phyloP scores from a whole-genome alignment of 2,113 vertebrate species.

The Calonectris borealis region DNA sequence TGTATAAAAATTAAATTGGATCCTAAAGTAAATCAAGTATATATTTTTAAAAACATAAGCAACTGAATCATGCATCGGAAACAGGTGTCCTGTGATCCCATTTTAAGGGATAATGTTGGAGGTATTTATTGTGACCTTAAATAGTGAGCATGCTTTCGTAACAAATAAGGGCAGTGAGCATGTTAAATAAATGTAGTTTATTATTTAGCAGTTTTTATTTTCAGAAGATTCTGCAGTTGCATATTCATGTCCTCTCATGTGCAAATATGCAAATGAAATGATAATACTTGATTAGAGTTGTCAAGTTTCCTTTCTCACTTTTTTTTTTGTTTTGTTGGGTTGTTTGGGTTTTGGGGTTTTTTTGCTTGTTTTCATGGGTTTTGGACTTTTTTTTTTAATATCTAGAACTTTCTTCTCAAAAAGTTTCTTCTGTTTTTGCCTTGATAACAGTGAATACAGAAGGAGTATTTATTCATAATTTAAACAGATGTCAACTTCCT shows the following conservation, averaged over 20 bases:
- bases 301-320: not conserved
- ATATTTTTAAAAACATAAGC: not conserved
- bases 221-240: not conserved
- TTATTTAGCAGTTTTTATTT: not conserved
- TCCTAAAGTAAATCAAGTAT: not conserved
- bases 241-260: not conserved
- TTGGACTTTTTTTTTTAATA: not conserved
- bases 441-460: not conserved
- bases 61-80: not conserved
- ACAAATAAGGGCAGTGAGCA: not conserved
- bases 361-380: not conserved
- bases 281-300: not conserved
- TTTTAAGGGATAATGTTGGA: not conserved
- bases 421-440: not conserved
- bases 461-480: not conserved
- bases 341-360: not conserved
- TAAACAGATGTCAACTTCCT: not conserved
- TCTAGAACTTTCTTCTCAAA: not conserved
- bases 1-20: not conserved
- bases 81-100: constrained; percentile 2
- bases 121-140: not conserved
- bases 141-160: not conserved
- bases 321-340: not conserved
- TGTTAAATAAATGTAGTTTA: not conserved
- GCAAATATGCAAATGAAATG: not conserved